These are phyloP conservation scores for Dynastes tityus DNA, from an alignment of 2,888 invertebrate genomes.

Conservation along the genomic window DNA sequence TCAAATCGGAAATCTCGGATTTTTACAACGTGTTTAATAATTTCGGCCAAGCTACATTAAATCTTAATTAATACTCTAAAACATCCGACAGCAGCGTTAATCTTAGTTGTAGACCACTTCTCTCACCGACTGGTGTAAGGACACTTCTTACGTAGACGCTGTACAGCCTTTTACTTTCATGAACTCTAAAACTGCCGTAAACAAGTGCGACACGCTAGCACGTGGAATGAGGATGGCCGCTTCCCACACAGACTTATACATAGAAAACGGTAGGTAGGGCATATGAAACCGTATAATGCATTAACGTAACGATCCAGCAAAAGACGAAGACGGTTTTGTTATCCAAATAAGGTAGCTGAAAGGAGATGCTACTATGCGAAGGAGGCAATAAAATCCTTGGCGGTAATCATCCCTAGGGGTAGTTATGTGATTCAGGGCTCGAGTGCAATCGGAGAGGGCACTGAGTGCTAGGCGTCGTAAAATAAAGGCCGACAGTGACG, in stretches of 20 bases:
- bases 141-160: slow-evolving; percentile 6
- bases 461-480: slow-evolving; percentile 64
- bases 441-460: slow-evolving; percentile 63
- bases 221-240: neutral
- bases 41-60: neutral
- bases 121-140: neutral
- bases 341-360: slow-evolving; percentile 46
- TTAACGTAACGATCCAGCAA: slow-evolving; percentile 27
- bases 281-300: slow-evolving; percentile 35
- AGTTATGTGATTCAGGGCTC: slow-evolving; percentile 63
- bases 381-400: slow-evolving; percentile 62
- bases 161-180: slow-evolving; percentile 49
- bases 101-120: neutral
- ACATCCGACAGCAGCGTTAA: neutral
- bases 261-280: slow-evolving; percentile 2
- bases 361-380: slow-evolving; percentile 1
- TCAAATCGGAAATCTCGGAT: neutral
- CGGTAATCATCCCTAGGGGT: slow-evolving; percentile 62
- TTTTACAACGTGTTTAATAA: neutral
- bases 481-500: slow-evolving; percentile 62
- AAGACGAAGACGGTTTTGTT: neutral
- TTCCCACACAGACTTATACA: neutral
- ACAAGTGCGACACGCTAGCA: slow-evolving; percentile 25
- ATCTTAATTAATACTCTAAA: slow-evolving; percentile 4
- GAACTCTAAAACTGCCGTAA: slow-evolving; percentile 46